These are phyloP conservation scores for Zaprionus lachaisei DNA, from an alignment of 1,140 invertebrate genomes.

Conservation along the genomic window DNA sequence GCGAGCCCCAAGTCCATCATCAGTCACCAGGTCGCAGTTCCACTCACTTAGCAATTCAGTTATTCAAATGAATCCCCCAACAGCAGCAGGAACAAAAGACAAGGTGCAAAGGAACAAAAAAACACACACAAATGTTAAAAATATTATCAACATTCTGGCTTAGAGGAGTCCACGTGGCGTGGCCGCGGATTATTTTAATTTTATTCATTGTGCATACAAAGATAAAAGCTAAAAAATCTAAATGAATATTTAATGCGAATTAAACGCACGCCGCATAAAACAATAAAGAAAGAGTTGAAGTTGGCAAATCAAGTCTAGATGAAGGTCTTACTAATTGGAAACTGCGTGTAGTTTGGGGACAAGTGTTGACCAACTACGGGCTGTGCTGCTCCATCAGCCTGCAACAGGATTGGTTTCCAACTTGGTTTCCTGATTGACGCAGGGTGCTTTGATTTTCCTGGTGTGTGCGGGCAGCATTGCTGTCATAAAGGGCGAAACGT, in stretches of 20 bases:
- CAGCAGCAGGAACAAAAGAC: constrained; percentile 14
- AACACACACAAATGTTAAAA: constrained; percentile 24
- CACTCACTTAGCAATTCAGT: constrained; percentile 78
- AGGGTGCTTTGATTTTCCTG: constrained; percentile 48
- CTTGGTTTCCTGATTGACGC: constrained; percentile 36
- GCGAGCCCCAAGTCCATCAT: constrained; percentile 59
- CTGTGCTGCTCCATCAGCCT: background rate
- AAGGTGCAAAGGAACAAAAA: constrained; percentile 16
- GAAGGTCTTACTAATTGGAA: background rate
- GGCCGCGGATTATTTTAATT: constrained; percentile 78
- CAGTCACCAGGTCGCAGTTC: constrained; percentile 38
- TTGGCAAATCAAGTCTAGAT: background rate
- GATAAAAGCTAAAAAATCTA: constrained; percentile 82
- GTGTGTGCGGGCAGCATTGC: constrained; percentile 17
- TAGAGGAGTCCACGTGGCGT: constrained; percentile 6
- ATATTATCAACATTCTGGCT: constrained; percentile 59
- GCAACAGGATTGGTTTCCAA: constrained; percentile 14
- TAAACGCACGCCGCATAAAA: constrained; percentile 36
- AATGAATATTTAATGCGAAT: constrained; percentile 77
- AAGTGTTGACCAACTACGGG: no score
- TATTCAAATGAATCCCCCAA: constrained; percentile 69
- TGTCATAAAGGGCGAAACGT: constrained; percentile 42
- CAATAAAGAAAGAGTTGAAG: background rate
- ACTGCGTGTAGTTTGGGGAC: no score
- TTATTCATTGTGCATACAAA: constrained; percentile 81